Conservation (phyloP, 2,797 vertebrate genomes). For the Agapornis canus region DNA sequence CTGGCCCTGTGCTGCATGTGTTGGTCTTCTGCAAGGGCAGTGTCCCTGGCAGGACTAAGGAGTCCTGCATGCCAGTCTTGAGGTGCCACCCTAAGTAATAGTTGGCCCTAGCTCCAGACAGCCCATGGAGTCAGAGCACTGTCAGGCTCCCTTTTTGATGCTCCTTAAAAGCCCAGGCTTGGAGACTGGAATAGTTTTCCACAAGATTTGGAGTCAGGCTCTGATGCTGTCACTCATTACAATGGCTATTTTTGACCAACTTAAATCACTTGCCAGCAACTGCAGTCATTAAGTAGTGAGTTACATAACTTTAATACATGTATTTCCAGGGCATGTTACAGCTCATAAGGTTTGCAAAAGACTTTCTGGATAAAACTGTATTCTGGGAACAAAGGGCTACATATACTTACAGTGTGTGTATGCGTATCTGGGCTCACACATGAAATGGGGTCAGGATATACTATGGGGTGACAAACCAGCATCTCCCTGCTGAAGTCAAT, state of each 20-base stretch:
- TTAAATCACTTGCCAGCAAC: not conserved
- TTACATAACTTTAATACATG: rapidly evolving
- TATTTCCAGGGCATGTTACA: not conserved
- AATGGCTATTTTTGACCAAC: not conserved
- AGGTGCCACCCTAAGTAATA: rapidly evolving
- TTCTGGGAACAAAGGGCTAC: not conserved
- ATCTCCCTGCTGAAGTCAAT: not conserved
- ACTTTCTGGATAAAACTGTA: not conserved
- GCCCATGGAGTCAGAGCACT: not conserved
- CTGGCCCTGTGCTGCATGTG: not conserved
- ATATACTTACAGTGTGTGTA: rapidly evolving
- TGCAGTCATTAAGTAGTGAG: not conserved
- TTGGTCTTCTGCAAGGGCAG: not conserved
- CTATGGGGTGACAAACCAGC: not conserved
- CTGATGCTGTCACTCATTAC: not conserved
- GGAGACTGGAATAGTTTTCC: not conserved
- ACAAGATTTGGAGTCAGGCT: not conserved
- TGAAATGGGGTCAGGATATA: not conserved
- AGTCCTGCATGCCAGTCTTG: rapidly evolving
- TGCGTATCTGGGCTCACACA: rapidly evolving
- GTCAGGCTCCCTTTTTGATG: not conserved
- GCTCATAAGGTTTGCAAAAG: not conserved
- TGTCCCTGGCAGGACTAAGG: not conserved
- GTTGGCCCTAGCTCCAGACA: no score
- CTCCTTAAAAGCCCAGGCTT: not conserved